Evolutionary conservation across 2,113 vertebrate genomes (phyloP).

Genomic region (Sigmodon hispidus): DNA sequence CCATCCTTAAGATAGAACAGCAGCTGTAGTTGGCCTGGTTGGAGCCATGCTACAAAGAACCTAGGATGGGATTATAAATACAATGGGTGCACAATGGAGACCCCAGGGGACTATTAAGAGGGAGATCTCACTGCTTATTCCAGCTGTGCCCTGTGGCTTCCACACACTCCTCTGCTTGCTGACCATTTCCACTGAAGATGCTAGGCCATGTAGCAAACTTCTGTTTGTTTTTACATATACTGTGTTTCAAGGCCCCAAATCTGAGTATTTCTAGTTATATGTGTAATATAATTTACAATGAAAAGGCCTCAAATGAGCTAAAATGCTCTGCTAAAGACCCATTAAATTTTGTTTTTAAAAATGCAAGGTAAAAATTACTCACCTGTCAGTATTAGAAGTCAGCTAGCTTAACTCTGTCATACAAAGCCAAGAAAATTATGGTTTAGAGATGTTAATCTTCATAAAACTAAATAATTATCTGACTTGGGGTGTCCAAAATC

Average conservation of each 20-base stretch:
- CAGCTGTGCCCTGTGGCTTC: not conserved
- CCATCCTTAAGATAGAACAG: not conserved
- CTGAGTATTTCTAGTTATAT: not conserved
- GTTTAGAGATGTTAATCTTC: not conserved
- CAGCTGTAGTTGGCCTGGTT: not conserved
- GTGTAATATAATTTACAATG: not conserved
- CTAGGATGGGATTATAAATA: constrained; percentile 8
- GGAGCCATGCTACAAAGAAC: not conserved
- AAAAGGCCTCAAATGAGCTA: not conserved
- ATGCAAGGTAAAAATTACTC: not conserved
- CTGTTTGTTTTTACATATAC: not conserved
- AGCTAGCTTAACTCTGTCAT: not conserved
- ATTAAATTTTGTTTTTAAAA: not conserved
- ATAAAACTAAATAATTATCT: not conserved
- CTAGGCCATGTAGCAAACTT: not conserved
- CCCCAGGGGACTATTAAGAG: not conserved
- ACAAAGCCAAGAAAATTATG: constrained; percentile 18
- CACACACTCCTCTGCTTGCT: not conserved
- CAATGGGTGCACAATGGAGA: not conserved
- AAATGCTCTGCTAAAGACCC: not conserved
- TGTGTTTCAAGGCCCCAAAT: not conserved
- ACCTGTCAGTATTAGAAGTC: not conserved
- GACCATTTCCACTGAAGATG: not conserved
- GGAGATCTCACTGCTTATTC: not conserved
- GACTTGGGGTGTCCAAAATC: not conserved